Percentiles rank a stretch among this genome's conserved stretches.
Conservation (phyloP, 2,888 invertebrate genomes). For the Polia nebulosa region DNA sequence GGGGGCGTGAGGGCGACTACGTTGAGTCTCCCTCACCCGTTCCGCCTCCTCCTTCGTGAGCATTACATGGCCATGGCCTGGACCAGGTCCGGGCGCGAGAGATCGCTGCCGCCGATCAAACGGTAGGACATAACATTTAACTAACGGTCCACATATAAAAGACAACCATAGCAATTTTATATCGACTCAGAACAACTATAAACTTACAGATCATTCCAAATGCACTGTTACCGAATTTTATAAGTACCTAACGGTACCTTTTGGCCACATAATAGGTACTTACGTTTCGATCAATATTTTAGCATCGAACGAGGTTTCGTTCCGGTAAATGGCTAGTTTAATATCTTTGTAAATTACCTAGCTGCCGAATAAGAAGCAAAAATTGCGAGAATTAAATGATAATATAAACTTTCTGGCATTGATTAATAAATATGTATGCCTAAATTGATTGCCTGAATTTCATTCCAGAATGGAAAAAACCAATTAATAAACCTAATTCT, state of each 20-base stretch:
- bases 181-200: slow-evolving; percentile 13
- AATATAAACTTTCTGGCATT: too few relatives aligned
- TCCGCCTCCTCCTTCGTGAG: too few relatives aligned
- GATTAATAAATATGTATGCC: too few relatives aligned
- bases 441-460: too few relatives aligned
- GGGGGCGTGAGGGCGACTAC: too few relatives aligned
- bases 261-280: slow-evolving; percentile 32
- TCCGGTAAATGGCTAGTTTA: slow-evolving; percentile 20
- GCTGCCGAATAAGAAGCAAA: slow-evolving; percentile 5
- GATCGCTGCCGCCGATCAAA: too few relatives aligned
- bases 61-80: too few relatives aligned
- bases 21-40: too few relatives aligned
- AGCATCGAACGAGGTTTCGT: slow-evolving; percentile 15
- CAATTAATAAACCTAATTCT: too few relatives aligned
- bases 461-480: too few relatives aligned
- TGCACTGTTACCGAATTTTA: slow-evolving; percentile 32
- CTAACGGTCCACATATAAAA: slow-evolving; percentile 10
- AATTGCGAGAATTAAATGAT: slow-evolving; percentile 2
- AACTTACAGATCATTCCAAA: slow-evolving; percentile 30
- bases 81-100: too few relatives aligned
- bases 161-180: slow-evolving; percentile 14
- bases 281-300: slow-evolving; percentile 34
- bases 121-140: slow-evolving; percentile 21
- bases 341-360: slow-evolving; percentile 22
- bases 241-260: slow-evolving; percentile 37